These are phyloP conservation scores for Teleogryllus oceanicus DNA, from an alignment of 2,888 invertebrate genomes.

Conservation along the genomic window DNA sequence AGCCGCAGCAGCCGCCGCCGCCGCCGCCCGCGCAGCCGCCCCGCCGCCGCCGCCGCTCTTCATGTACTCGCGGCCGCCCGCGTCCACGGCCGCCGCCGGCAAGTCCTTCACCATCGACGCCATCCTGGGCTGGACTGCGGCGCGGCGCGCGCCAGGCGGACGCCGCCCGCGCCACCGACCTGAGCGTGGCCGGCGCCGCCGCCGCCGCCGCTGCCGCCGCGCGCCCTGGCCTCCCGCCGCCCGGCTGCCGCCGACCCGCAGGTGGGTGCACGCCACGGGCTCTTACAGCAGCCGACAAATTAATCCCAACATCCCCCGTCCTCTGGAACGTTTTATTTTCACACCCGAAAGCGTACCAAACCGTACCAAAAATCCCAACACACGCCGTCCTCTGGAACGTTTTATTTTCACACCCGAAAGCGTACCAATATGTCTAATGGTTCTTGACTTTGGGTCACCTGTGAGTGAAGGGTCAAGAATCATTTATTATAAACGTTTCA, in stretches of 20 bases:
- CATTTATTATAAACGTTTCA: too few relatives aligned
- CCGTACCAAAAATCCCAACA: too few relatives aligned
- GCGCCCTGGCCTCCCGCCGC: slow-evolving; percentile 11
- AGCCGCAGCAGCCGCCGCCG: slow-evolving; percentile 20
- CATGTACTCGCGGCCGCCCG: slow-evolving; percentile 28
- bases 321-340: too few relatives aligned
- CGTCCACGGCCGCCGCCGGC: slow-evolving; percentile 46
- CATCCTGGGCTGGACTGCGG: slow-evolving; percentile 64
- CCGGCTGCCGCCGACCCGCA: slow-evolving; percentile 24
- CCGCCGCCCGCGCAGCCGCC: slow-evolving; percentile 26
- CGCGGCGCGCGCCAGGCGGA: slow-evolving; percentile 42
- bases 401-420: too few relatives aligned
- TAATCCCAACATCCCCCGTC: too few relatives aligned
- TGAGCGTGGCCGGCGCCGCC: slow-evolving; percentile 23
- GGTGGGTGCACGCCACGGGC: background rate
- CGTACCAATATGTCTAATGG: too few relatives aligned
- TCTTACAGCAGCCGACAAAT: too few relatives aligned
- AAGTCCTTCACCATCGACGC: slow-evolving; percentile 87
- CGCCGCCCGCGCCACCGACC: slow-evolving; percentile 22
- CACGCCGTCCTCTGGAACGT: too few relatives aligned
- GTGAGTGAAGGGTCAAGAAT: too few relatives aligned
- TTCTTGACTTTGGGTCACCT: too few relatives aligned
- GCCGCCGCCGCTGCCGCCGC: background rate
- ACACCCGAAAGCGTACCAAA: too few relatives aligned
- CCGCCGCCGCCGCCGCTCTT: background rate